These are phyloP conservation scores for Xerus inauris DNA, from an alignment of 2,113 vertebrate genomes.

Conservation along the genomic window DNA sequence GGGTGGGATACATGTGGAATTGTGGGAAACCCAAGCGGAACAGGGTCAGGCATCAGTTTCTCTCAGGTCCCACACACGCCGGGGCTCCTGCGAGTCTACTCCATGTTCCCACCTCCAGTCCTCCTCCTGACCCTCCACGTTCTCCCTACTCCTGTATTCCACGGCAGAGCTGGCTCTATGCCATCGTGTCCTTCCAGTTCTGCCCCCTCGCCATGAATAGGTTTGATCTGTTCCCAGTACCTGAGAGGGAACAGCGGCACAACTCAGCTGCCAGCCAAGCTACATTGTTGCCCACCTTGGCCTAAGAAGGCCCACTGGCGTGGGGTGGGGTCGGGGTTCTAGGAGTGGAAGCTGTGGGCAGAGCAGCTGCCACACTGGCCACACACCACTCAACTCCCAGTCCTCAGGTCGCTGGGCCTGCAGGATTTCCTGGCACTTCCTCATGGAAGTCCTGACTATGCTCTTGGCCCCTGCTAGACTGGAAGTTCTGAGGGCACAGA, in stretches of 20 bases:
- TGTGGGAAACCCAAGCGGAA: background rate
- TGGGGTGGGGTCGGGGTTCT: background rate
- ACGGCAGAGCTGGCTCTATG: accelerated
- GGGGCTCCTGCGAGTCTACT: background rate
- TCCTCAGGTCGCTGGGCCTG: background rate
- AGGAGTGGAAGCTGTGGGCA: background rate
- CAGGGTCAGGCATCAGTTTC: background rate
- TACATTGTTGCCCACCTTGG: background rate
- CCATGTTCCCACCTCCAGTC: background rate
- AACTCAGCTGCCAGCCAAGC: background rate
- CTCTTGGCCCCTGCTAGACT: background rate
- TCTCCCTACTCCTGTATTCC: background rate
- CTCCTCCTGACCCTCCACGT: background rate
- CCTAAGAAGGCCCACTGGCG: background rate
- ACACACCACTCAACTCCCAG: background rate
- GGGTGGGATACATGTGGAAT: accelerated
- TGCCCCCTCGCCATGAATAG: background rate
- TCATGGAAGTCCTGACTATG: accelerated
- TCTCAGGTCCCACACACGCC: accelerated
- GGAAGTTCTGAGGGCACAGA: background rate
- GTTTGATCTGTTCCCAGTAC: background rate
- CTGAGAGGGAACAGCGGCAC: background rate
- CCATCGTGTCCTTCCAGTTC: background rate
- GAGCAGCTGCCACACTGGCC: background rate
- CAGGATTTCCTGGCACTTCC: background rate